These are phyloP conservation scores for Porites australiensis DNA, from an alignment of 64 coral and sea anemone genomes.

Conservation along the genomic window DNA sequence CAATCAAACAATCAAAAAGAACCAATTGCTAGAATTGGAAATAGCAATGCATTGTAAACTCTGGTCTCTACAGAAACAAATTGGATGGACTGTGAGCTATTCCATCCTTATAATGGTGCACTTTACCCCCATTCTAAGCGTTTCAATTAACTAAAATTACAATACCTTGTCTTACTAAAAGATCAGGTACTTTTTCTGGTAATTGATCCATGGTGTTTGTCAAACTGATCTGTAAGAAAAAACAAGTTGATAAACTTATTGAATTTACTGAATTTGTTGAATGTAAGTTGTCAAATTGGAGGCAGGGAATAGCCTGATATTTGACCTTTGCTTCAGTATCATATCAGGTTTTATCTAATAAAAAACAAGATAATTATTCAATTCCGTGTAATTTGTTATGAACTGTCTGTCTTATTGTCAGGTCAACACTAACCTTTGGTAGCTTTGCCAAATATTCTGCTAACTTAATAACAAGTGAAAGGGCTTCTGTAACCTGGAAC, in stretches of 20 bases:
- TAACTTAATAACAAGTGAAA: slow-evolving; percentile 79
- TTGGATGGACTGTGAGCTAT: too few species aligned
- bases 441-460: slow-evolving; percentile 92
- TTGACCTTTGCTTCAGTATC: too few species aligned
- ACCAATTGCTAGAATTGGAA: too few species aligned
- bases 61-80: too few species aligned
- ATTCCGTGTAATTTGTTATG: too few species aligned
- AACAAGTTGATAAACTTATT: neutral
- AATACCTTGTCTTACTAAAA: slow-evolving; percentile 85
- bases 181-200: slow-evolving; percentile 86
- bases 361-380: too few species aligned
- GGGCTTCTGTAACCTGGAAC: slow-evolving; percentile 82
- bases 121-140: too few species aligned
- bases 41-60: too few species aligned
- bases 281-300: neutral
- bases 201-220: slow-evolving; percentile 90
- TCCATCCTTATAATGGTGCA: too few species aligned
- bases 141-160: neutral
- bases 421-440: slow-evolving; percentile 72
- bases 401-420: neutral
- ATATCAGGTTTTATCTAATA: too few species aligned
- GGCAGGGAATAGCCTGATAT: too few species aligned
- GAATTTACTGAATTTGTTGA: neutral
- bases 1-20: too few species aligned
- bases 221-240: slow-evolving; percentile 72